Evolutionary conservation across 2,113 vertebrate species (phyloP), one percentile per base, ranked within the genome.

Genomic region (Pungitius pungitius): DNA sequence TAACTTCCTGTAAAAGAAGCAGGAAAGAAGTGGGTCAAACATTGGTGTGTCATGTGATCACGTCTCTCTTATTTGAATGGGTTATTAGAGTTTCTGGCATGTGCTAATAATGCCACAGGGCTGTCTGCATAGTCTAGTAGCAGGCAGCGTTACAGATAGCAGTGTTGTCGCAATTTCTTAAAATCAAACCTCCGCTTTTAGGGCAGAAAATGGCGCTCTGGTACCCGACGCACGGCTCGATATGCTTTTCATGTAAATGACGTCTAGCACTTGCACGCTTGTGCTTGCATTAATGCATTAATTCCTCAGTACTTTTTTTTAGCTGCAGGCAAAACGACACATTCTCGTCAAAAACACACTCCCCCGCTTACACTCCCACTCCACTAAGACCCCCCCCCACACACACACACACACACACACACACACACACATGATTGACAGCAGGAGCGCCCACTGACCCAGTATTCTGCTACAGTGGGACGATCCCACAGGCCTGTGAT

Each of bases 371-470:
- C 60, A 73, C 74, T 68, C 73, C 59, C 84, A 77, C 80, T 63
- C 59, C 64, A 30, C 74, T 45, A 74, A 76, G 45, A 56, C 75
- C 33, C 33, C 33, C 33, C 33, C 33, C 81, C 81, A 43, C 73
- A 80, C 73, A 27, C 79, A 70, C 73, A 51, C 69, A 84, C 75
- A 75, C 88, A 85, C 81, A 39, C 69, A 78, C 77, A 69, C 75
- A 49, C 65, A 85, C 77, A 76, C 88, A 83, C 77, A 35, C 69
- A 79, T 93, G 92, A 94, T 85, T 94, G 94, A 93, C 94, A 92
- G 87, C 89, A 83, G 90, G 92, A 89, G 90, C 88, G 92, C 88
- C 89, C 79, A 63, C 83, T 93, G 92, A 94, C 93, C 93, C 90
- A 94, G 58, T 91, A 91, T 93, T 92, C 85, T 88, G 89, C 88